Conservation (phyloP, 2,113 vertebrate species). For the Anser brachyrhynchus region DNA sequence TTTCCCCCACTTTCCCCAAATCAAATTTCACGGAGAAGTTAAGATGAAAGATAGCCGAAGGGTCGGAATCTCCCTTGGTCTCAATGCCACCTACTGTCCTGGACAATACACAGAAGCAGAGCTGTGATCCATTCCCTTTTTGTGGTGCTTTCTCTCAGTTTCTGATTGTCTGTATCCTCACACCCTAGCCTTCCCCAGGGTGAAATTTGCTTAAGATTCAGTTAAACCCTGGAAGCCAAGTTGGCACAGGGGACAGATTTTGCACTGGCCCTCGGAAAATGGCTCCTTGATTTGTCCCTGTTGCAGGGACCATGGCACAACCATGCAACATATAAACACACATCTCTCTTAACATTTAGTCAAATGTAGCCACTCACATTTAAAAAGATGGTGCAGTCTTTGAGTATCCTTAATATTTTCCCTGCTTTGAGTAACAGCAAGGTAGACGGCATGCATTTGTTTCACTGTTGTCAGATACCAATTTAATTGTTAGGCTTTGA, state of each 20-base stretch:
- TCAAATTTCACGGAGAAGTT: neutral
- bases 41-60: neutral
- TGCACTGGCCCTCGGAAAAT: neutral
- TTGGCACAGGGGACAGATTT: neutral
- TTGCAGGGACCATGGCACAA: neutral
- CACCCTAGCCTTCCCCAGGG: neutral
- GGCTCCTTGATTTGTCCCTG: neutral
- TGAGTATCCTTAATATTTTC: neutral
- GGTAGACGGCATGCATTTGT: neutral
- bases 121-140: neutral
- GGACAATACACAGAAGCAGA: neutral
- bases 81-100: neutral
- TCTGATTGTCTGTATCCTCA: neutral
- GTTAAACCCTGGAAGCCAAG: neutral
- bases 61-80: fast-evolving
- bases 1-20: neutral
- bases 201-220: neutral
- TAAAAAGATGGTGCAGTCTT: neutral
- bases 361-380: neutral
- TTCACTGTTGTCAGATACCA: neutral
- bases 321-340: neutral
- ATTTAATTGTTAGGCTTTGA: neutral
- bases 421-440: neutral
- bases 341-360: neutral
- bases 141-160: neutral